Base-by-base conservation (phyloP, 2,888 invertebrate genomes). In the Cryptocephalus moraei region DNA sequence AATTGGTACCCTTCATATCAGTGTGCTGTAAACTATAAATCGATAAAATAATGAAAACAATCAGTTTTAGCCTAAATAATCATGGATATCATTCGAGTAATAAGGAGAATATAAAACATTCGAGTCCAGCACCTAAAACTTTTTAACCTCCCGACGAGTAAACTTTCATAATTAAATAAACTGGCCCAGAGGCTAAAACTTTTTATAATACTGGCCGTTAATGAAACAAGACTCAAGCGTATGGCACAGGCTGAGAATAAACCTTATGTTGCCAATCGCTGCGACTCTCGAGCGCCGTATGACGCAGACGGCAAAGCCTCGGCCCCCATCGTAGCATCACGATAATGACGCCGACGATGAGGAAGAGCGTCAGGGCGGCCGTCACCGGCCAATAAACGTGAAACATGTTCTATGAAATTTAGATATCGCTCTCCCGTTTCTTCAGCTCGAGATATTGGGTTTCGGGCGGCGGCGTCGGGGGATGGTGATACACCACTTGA, bases 361-460 rank as follows among this genome's bases (percentile, higher is more conserved):
- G 77, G 61, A 88, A 80, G 55, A 91, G 71, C 9, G 86, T 80
- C 32, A 91, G 65, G 31, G 81, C 78, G 11, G 86, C 83, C 32
- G 83, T 75, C 0, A 85, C 85, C 1, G 91, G 91, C 77, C 86
- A 91, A 54, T 86, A 77, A 50, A 88, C 73, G 54, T 88, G 78
- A 59, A 88, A 78, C 59, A 65, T 66, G 56, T 56, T 65, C 43
- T 11, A 31, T 48, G 54, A 22, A 43, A 43, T 39, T 1, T 41
- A 32, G 31, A 89, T 86, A 59, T 88, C 89, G 66, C 87, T 90
- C 66, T 88, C 89, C 45, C 86, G 76, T 66, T 87, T 86, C 53
- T 86, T 62, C 39, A 69, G 53, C 53, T 69, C 68, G n/a, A 62
- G 54, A 51, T 61, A 66, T 52, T 65, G 62, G n/a, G 56, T 49